Evolutionary conservation across 64 coral and sea anemone species (phyloP), one percentile per base, ranked within the genome.

Genomic region (Montipora efflorescens): DNA sequence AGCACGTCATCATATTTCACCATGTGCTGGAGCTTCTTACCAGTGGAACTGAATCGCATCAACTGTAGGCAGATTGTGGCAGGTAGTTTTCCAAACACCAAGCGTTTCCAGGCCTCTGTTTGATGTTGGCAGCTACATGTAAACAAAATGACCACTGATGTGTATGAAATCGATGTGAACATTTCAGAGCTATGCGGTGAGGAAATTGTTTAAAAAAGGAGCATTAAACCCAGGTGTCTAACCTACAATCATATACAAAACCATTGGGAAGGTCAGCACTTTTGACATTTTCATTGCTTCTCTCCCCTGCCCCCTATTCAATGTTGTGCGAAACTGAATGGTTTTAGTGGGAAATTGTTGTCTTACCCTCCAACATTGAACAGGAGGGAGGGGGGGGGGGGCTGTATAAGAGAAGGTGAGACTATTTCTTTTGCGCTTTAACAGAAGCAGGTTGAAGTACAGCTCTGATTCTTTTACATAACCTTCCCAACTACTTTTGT

Each of bases 1-100:
- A 94, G 92, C 9, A 57, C 14, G 12, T 88, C 92, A 59, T 87
- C 82, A 81, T 94, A 94, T 67, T 94, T 87, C 18, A 94, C 92
- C 50, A 48, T 80, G 51, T 79, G 14, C 22, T 81, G 58, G 57
- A 94, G 43, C 67, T 89, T 94, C 9, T 71, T 20, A 80, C 92
- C 92, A 79, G 77, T 67, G 59, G 83, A 79, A 80, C 18, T 66
- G 61, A 94, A 88, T 22, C 92, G 76, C 77, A 94, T 43, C 77
- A 94, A n/a, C 50, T 94, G 92, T 8, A 94, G 55, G 53, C 85
- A 94, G 45, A 94, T 64, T 47, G 84, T 52, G 14, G 9, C 19
- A 20, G 84, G 84, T 71, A 80, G 43, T 81, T 94, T 81, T 13
- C 77, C 61, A 79, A 94, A 70, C 18, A 94, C 92, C 72, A 87